Percentiles rank a stretch among this genome's conserved stretches.
Conservation (phyloP, 2,888 invertebrate species). For the Beris morrisii region DNA sequence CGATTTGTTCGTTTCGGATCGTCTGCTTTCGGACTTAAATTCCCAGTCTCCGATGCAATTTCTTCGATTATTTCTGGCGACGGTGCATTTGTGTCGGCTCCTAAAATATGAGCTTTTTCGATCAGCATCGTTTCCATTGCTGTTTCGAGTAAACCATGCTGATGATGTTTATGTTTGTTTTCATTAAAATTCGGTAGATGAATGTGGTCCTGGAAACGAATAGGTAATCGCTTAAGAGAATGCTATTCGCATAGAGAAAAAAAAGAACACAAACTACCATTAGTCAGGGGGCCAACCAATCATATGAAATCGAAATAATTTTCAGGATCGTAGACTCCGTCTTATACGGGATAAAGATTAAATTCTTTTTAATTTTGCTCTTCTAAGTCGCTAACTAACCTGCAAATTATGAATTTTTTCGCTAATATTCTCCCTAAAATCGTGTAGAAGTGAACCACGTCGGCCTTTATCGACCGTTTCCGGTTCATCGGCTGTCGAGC, state of each 20-base stretch:
- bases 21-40: not conserved
- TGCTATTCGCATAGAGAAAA: conserved; percentile 15
- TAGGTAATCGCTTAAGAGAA: conserved; percentile 30
- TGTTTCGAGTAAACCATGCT: conserved; percentile 48
- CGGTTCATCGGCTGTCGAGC: conserved; percentile 48
- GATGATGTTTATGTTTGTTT: conserved; percentile 37
- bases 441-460: conserved; percentile 46
- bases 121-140: conserved; percentile 52
- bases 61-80: conserved; percentile 2
- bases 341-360: conserved; percentile 16
- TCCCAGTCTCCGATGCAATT: not conserved
- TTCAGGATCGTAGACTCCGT: conserved; percentile 13
- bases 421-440: conserved; percentile 45
- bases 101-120: conserved; percentile 50
- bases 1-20: conserved; percentile 6
- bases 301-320: conserved; percentile 16
- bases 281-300: conserved; percentile 26
- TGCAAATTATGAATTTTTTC: conserved; percentile 43
- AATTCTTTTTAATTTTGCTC: conserved; percentile 5
- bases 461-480: conserved; percentile 44
- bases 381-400: conserved; percentile 35
- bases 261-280: conserved; percentile 30
- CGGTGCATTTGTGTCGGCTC: conserved; percentile 44
- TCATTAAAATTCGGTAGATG: conserved; percentile 35
- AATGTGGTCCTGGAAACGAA: conserved; percentile 38